A percentile compares a stretch with the other conserved stretches of the same genome.
phyloP scores from a whole-genome alignment of 2,113 vertebrate genomes.

The Corythoichthys haematopterus region DNA sequence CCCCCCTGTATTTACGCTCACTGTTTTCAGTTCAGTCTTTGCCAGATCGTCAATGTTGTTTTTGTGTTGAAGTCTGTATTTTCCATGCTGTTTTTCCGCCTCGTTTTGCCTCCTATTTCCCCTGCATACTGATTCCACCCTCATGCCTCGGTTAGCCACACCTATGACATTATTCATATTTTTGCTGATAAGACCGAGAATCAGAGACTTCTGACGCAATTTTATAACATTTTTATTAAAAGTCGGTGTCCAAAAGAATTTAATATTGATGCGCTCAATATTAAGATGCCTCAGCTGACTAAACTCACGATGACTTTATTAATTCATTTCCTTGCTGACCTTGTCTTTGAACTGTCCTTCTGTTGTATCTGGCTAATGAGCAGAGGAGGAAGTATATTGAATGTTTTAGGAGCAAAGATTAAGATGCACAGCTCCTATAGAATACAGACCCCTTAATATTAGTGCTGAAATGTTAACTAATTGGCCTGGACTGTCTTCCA shows the following conservation, averaged over 20 bases:
- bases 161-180: neutral
- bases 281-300: slow-evolving; percentile 18
- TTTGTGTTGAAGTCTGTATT: too few relatives aligned
- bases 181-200: neutral
- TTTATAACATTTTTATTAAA: neutral
- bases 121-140: neutral
- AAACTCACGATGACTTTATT: slow-evolving; percentile 31
- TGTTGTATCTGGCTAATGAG: slow-evolving; percentile 12
- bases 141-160: neutral
- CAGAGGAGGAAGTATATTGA: slow-evolving; percentile 5
- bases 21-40: too few relatives aligned
- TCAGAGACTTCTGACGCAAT: neutral
- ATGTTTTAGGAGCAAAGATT: slow-evolving; percentile 6
- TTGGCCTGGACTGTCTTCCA: too few relatives aligned
- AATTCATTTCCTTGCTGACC: slow-evolving; percentile 24
- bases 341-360: slow-evolving; percentile 15
- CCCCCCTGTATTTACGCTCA: too few relatives aligned
- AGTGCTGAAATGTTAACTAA: too few relatives aligned
- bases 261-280: slow-evolving; percentile 20
- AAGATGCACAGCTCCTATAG: neutral
- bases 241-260: slow-evolving; percentile 17
- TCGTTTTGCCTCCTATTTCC: neutral
- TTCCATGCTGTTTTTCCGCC: too few relatives aligned
- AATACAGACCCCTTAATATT: too few relatives aligned
- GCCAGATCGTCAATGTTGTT: too few relatives aligned